phyloP scores from a whole-genome alignment of 2,888 invertebrate species.

The Tenthredo distinguenda region DNA sequence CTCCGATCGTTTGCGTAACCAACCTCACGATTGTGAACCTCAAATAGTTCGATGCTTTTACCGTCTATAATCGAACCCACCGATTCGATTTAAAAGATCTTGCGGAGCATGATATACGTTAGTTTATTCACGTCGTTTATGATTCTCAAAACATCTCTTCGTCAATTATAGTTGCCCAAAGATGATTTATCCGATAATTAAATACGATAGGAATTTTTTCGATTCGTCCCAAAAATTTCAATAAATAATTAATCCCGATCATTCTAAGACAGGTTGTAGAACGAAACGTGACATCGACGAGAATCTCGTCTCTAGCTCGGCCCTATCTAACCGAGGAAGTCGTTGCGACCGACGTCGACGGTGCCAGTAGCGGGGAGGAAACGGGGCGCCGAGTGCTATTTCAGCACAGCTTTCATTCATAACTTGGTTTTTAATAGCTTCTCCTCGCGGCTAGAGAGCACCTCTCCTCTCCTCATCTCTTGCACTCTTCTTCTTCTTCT shows the following conservation, averaged over 20 bases:
- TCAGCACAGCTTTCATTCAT: conserved; percentile 77
- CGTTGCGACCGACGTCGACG: conserved; percentile 17
- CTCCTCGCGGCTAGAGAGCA: conserved; percentile 33
- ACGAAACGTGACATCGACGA: background rate
- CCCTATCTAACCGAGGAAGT: conserved; percentile 9
- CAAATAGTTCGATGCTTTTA: conserved; percentile 36
- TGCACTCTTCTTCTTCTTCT: background rate
- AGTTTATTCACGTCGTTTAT: background rate
- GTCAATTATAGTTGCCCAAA: background rate
- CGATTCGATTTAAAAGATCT: background rate
- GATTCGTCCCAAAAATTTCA: background rate
- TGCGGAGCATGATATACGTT: background rate
- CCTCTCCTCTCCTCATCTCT: background rate
- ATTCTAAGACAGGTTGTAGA: background rate
- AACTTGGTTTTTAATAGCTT: conserved; percentile 76
- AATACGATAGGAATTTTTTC: background rate
- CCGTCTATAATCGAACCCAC: conserved; percentile 30
- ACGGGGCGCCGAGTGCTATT: conserved; percentile 74
- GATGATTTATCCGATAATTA: background rate
- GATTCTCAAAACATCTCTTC: background rate
- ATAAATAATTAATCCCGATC: background rate
- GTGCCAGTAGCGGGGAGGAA: conserved; percentile 71
- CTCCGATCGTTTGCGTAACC: conserved; percentile 43
- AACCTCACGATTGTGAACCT: conserved; percentile 38
- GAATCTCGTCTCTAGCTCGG: background rate